Percentiles rank a stretch among this genome's conserved stretches.
These are phyloP conservation scores for Trissolcus japonicus DNA, from an alignment of 2,888 invertebrate species.

Conservation along the genomic window DNA sequence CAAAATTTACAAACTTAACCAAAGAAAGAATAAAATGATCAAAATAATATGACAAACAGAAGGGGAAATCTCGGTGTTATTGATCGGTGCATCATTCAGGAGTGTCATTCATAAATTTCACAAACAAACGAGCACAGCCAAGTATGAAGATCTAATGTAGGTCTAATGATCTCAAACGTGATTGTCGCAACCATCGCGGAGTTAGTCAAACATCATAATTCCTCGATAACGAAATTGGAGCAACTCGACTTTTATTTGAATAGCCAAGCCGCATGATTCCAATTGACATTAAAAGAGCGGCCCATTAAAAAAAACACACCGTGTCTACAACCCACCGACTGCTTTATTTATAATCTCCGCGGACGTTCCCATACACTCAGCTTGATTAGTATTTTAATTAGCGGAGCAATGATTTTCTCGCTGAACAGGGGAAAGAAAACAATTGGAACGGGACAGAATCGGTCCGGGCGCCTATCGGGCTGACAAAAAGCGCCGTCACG, in stretches of 20 bases:
- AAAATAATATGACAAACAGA: background rate
- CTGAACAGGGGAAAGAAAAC: background rate
- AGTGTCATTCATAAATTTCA: constrained; percentile 1
- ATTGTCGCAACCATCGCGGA: constrained; percentile 4
- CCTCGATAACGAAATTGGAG: constrained; percentile 16
- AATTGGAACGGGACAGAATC: background rate
- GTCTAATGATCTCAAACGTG: constrained; percentile 1
- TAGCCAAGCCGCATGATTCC: background rate
- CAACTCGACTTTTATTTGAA: background rate
- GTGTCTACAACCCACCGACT: no score
- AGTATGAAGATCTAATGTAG: constrained; percentile 2
- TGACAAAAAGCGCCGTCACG: constrained; percentile 16
- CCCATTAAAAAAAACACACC: no score
- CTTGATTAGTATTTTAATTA: no score
- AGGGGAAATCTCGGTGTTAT: background rate
- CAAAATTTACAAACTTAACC: background rate
- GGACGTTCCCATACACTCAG: no score
- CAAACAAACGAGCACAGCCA: background rate
- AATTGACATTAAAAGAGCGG: no score
- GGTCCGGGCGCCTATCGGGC: background rate
- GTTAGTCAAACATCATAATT: constrained; percentile 14
- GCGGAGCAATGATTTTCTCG: no score
- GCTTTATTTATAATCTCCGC: no score
- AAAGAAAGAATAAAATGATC: background rate
- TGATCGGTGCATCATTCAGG: background rate